These are phyloP conservation scores for Babyrousa celebensis DNA, from an alignment of 2,797 vertebrate species.

Conservation along the genomic window DNA sequence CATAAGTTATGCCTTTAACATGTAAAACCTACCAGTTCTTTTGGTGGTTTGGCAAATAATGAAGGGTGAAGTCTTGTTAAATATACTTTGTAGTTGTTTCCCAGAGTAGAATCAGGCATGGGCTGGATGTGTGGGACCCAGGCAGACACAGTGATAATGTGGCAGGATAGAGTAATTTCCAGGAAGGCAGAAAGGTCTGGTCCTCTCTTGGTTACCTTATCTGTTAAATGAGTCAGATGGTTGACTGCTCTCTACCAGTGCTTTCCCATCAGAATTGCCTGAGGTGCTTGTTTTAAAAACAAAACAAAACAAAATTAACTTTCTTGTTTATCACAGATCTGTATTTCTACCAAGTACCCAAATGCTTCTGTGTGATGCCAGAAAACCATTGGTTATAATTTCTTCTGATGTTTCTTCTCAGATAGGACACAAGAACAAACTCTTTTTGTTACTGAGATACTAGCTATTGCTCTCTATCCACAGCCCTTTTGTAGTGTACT, in stretches of 20 bases:
- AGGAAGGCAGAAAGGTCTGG: conserved; percentile 12
- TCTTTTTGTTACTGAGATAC: conserved; percentile 15
- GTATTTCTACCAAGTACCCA: not conserved
- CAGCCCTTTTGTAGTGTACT: not conserved
- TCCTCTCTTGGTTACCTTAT: conserved; percentile 13
- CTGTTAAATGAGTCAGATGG: conserved; percentile 40
- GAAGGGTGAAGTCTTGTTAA: not conserved
- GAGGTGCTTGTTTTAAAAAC: not conserved
- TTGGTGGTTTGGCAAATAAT: conserved; percentile 65
- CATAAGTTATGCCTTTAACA: conserved; percentile 26
- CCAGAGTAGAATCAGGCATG: not conserved
- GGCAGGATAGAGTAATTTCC: conserved; percentile 27
- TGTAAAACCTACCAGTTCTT: conserved; percentile 34
- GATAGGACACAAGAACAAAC: not conserved
- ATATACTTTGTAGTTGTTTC: conserved; percentile 18
- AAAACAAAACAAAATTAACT: not conserved
- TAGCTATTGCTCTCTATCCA: not conserved
- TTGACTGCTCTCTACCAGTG: not conserved
- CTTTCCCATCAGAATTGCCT: conserved; percentile 50
- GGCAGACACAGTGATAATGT: not conserved
- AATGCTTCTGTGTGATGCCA: not conserved
- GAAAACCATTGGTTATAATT: conserved; percentile 12
- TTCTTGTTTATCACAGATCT: conserved; percentile 3
- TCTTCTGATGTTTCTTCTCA: conserved; percentile 27
- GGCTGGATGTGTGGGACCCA: not conserved